Evolutionary conservation across 2,113 vertebrate genomes (phyloP).

Genomic region (Steatornis caripensis): DNA sequence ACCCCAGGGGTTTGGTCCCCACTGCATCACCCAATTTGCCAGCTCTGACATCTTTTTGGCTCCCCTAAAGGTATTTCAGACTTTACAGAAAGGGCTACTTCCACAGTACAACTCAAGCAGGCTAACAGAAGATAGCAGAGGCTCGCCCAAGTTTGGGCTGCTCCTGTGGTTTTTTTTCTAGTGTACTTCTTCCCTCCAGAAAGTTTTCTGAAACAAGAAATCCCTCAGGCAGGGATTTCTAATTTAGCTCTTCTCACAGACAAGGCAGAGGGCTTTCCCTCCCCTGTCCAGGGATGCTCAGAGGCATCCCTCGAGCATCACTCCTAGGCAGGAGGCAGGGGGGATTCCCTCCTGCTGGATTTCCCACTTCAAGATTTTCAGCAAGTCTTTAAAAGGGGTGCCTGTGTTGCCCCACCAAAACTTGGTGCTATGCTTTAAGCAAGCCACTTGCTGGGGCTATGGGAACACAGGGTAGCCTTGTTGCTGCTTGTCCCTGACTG

Average conservation of each 20-base stretch:
- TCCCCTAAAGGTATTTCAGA: not conserved
- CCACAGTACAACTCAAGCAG: not conserved
- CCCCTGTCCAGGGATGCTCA: not conserved
- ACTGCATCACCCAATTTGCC: slow-evolving; percentile 36
- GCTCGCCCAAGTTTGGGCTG: not conserved
- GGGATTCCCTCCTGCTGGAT: not conserved
- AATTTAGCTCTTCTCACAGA: not conserved
- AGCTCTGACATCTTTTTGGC: slow-evolving; percentile 21
- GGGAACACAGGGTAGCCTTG: not conserved
- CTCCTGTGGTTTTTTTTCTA: not conserved
- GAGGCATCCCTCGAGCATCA: not conserved
- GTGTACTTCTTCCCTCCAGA: not conserved
- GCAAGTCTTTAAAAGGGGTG: not conserved
- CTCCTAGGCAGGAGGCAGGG: not conserved
- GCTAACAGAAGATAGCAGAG: not conserved
- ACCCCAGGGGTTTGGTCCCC: slow-evolving; percentile 51
- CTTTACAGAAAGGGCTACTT: not conserved
- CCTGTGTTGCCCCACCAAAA: not conserved
- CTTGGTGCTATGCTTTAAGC: not conserved
- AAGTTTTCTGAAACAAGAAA: not conserved
- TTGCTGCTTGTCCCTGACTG: not conserved
- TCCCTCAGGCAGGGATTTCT: not conserved
- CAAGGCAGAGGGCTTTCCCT: not conserved
- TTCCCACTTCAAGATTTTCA: not conserved
- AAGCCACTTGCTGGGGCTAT: not conserved